Percentiles rank a stretch among this genome's conserved stretches.
Conservation (phyloP, 2,113 vertebrate genomes). For the Solenodon paradoxus region DNA sequence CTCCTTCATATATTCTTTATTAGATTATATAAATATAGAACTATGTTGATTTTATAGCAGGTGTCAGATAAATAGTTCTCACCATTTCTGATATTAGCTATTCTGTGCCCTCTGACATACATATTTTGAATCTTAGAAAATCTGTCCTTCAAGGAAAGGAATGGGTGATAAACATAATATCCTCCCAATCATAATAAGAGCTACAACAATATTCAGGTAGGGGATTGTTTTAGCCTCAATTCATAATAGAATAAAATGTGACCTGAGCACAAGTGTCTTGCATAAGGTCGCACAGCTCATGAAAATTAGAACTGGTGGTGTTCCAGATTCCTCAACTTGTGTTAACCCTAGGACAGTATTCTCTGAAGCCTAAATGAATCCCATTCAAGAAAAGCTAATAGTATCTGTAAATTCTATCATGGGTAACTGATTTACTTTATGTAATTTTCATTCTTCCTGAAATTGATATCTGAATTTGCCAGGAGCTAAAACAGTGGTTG, state of each 20-base stretch:
- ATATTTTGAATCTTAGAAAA: slow-evolving; percentile 14
- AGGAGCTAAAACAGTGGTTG: neutral
- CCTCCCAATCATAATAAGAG: neutral
- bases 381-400: slow-evolving; percentile 1
- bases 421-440: slow-evolving; percentile 10
- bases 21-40: neutral
- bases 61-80: neutral
- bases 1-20: neutral
- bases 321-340: neutral
- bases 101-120: neutral
- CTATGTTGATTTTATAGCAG: neutral
- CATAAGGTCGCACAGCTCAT: neutral
- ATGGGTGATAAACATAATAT: neutral
- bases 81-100: neutral
- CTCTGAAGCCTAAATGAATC: neutral
- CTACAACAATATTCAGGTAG: neutral
- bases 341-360: neutral
- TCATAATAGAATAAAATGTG: neutral
- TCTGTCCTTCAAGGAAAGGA: neutral
- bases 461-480: neutral
- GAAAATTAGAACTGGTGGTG: neutral
- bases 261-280: neutral
- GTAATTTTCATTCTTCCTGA: neutral
- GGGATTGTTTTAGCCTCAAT: neutral
- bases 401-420: neutral